phyloP scores from a whole-genome alignment of 2,113 vertebrate species.

The Pseudolaguvia tuberculata region DNA sequence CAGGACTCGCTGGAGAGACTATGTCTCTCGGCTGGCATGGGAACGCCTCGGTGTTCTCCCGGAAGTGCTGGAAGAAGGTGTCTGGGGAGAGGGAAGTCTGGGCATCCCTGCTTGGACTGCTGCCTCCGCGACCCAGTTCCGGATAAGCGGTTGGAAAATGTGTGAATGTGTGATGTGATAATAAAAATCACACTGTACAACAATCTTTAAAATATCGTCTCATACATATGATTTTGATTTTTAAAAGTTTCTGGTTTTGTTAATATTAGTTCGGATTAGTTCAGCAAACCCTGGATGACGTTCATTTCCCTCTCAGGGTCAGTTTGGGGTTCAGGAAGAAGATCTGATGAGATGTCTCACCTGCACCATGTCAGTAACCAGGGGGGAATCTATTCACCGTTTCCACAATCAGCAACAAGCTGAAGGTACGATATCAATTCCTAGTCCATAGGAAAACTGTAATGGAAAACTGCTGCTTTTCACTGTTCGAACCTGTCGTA shows the following conservation, averaged over 20 bases:
- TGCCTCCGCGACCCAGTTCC: no score
- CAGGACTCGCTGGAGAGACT: no score
- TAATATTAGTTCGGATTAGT: no score
- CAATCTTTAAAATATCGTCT: neutral
- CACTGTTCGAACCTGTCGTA: neutral
- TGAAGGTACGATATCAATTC: constrained; percentile 63
- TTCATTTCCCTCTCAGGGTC: constrained; percentile 54
- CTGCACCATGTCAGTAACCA: constrained; percentile 63
- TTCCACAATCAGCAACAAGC: constrained; percentile 74
- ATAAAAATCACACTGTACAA: neutral
- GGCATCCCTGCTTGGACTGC: no score
- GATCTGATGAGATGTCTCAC: constrained; percentile 68
- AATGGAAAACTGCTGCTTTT: neutral
- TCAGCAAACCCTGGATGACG: neutral
- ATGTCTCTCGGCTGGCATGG: no score
- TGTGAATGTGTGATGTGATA: no score
- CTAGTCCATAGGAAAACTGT: no score
- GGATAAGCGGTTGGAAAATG: no score
- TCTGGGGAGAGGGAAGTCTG: no score
- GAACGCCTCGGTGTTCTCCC: no score
- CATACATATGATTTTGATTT: neutral
- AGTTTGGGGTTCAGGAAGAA: constrained; percentile 72
- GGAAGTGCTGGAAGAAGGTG: no score
- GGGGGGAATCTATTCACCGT: constrained; percentile 69
- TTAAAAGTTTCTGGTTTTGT: neutral